A percentile compares a stretch with the other conserved stretches of the same genome.
These are phyloP conservation scores for Poecilia latipinna DNA, from an alignment of 2,113 vertebrate species.

Conservation along the genomic window DNA sequence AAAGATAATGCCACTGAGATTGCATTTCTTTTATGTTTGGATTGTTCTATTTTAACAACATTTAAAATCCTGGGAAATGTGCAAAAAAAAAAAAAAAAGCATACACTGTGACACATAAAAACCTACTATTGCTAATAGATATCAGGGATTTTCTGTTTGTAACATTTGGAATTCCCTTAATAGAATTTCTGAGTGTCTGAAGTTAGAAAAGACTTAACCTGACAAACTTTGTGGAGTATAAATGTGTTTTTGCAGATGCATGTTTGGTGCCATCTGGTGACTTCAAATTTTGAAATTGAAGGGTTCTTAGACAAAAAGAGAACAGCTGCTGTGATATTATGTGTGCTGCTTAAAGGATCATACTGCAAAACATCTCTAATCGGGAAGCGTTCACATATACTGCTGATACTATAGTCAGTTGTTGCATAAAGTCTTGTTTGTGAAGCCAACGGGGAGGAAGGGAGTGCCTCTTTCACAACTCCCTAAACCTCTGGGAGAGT, in stretches of 20 bases:
- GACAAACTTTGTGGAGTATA: slow-evolving; percentile 52
- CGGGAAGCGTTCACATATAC: slow-evolving; percentile 12
- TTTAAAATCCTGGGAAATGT: background rate
- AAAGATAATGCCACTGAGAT: background rate
- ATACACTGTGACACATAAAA: background rate
- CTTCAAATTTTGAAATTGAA: slow-evolving; percentile 54
- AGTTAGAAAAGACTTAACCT: slow-evolving; percentile 50
- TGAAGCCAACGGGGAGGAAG: slow-evolving; percentile 15
- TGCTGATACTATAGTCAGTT: slow-evolving; percentile 2
- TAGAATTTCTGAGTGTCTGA: slow-evolving; percentile 3
- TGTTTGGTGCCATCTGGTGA: slow-evolving; percentile 76
- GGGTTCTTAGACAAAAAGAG: slow-evolving; percentile 27
- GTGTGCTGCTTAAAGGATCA: slow-evolving; percentile 26
- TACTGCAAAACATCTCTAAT: slow-evolving; percentile 46
- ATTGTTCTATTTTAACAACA: background rate
- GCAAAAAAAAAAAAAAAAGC: background rate
- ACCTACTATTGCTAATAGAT: background rate
- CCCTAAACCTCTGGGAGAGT: slow-evolving; percentile 9
- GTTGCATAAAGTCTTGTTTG: slow-evolving; percentile 39
- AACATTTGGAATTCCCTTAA: slow-evolving; percentile 23
- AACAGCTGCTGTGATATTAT: slow-evolving; percentile 51
- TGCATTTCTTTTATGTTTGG: background rate
- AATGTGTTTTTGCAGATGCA: slow-evolving; percentile 61
- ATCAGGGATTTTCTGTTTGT: slow-evolving; percentile 29
- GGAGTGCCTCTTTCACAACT: slow-evolving; percentile 23